Conservation (phyloP, 2,113 vertebrate genomes). For the Charina bottae region DNA sequence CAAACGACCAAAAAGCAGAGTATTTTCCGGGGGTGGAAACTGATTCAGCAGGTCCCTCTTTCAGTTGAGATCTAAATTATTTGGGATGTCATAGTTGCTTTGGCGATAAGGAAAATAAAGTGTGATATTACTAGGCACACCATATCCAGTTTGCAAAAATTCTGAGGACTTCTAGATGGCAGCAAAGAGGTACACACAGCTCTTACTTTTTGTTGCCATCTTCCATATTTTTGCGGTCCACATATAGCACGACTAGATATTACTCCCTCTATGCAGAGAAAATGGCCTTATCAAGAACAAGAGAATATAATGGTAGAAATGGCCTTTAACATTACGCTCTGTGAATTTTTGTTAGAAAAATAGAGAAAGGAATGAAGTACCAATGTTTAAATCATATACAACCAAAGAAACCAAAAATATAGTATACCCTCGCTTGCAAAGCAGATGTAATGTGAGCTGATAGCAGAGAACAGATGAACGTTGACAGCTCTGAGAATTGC, state of each 20-base stretch:
- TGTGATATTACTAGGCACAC: not conserved
- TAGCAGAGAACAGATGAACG: not conserved
- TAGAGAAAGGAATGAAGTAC: not conserved
- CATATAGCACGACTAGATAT: not conserved
- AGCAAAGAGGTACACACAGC: not conserved
- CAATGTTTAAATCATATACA: not conserved
- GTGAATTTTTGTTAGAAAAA: not conserved
- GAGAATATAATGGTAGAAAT: not conserved
- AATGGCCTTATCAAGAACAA: not conserved
- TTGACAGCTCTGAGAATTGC: not conserved
- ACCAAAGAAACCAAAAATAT: not conserved
- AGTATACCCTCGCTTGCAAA: not conserved
- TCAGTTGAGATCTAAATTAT: not conserved
- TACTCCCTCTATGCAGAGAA: not conserved
- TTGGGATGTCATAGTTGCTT: not conserved
- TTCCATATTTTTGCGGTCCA: not conserved
- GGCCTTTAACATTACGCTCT: not conserved
- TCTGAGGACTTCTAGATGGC: not conserved
- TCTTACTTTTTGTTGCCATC: not conserved
- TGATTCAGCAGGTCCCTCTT: not conserved
- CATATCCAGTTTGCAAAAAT: not conserved
- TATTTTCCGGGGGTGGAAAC: not conserved
- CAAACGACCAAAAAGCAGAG: not conserved
- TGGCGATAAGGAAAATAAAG: not conserved
- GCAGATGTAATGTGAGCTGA: not conserved